Percentiles rank a stretch among this genome's conserved stretches.
These are phyloP conservation scores for human (Homo sapiens) DNA, from an alignment of 2,113 vertebrate species.

Conservation along the genomic window DNA sequence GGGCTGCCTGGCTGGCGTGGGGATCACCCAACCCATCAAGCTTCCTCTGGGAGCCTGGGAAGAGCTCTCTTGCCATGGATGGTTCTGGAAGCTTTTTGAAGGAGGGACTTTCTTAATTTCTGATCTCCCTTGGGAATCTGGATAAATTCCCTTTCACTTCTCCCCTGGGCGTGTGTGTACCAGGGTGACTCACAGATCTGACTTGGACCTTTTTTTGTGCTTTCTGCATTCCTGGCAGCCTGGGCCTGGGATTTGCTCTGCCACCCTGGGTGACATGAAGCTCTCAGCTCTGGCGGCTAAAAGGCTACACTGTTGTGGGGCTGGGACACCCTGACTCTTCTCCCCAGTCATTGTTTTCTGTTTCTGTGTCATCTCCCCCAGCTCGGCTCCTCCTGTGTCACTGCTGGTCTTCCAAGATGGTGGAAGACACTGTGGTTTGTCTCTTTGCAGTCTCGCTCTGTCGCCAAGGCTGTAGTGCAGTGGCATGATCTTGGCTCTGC, in stretches of 20 bases:
- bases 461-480: too few relatives aligned
- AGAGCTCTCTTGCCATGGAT: neutral
- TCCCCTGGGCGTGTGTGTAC: neutral
- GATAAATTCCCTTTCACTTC: neutral
- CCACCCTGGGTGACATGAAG: accelerated
- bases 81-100: neutral
- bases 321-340: accelerated
- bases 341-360: too few relatives aligned
- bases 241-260: neutral
- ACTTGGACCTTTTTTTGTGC: neutral
- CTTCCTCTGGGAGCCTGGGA: neutral
- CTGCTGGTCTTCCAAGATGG: too few relatives aligned
- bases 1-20: accelerated
- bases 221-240: neutral
- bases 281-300: neutral
- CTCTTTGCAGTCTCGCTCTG: neutral
- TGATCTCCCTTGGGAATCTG: neutral
- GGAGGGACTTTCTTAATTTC: neutral
- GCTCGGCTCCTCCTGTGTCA: neutral
- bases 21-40: too few relatives aligned
- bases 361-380: neutral
- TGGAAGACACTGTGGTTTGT: neutral
- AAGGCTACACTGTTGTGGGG: neutral
- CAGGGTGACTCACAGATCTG: neutral
- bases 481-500: too few relatives aligned